These are phyloP conservation scores for Lepeophtheirus salmonis DNA, from an alignment of 1,140 invertebrate species.

Conservation along the genomic window DNA sequence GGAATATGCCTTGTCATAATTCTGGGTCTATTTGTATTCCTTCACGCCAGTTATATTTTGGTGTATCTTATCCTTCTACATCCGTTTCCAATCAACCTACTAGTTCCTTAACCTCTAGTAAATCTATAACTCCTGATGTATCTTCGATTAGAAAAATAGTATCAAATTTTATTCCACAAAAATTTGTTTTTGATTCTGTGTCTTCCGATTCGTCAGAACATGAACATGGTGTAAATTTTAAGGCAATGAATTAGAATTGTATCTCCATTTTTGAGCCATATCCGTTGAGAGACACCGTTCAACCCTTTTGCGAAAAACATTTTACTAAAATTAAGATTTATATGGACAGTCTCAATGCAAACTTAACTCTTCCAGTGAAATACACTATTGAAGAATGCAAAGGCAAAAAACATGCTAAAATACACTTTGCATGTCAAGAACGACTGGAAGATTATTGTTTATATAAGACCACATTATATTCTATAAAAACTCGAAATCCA, in stretches of 20 bases:
- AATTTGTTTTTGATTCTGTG: no score
- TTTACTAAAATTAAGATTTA: constrained; percentile 71
- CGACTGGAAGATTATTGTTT: constrained; percentile 59
- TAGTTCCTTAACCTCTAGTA: no score
- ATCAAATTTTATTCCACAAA: no score
- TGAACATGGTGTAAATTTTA: no score
- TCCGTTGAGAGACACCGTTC: constrained; percentile 67
- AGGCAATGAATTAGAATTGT: constrained; percentile 40
- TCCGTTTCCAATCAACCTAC: no score
- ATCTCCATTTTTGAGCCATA: constrained; percentile 70
- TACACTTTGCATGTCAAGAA: constrained; percentile 72
- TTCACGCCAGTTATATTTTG: no score
- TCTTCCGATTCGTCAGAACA: no score
- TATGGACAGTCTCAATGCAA: constrained; percentile 62
- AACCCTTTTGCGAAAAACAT: constrained; percentile 85
- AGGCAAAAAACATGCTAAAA: constrained; percentile 60
- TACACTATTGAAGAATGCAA: constrained; percentile 72
- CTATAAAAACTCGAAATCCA: constrained; percentile 62
- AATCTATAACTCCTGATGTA: no score
- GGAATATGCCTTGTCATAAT: no score
- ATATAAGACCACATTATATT: constrained; percentile 65
- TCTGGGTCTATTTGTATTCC: no score
- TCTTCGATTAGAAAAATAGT: no score
- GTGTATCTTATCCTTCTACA: no score
- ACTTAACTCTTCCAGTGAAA: constrained; percentile 67